Percentiles rank a stretch among this genome's conserved stretches.
Evolutionary conservation across 2,888 invertebrate genomes (phyloP).

Genomic region (Dorcus hopei): DNA sequence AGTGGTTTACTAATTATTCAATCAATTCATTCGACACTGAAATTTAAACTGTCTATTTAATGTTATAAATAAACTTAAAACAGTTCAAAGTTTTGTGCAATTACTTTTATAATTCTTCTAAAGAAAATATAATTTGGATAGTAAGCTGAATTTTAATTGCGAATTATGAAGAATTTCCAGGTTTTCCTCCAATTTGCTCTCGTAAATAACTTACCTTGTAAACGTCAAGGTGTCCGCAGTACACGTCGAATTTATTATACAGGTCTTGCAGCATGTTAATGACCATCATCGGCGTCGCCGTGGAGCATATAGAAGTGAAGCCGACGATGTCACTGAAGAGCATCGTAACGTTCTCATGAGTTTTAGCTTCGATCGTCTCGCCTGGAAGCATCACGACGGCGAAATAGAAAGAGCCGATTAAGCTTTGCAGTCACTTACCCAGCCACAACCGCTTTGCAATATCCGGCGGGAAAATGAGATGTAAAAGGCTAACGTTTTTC

Average conservation of each 20-base stretch:
- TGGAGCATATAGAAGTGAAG: constrained; percentile 93
- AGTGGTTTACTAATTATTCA: too few species aligned
- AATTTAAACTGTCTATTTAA: too few species aligned
- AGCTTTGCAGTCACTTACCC: constrained; percentile 57
- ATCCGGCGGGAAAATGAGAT: constrained; percentile 92
- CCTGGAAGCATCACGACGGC: constrained; percentile 53
- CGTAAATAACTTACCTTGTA: constrained; percentile 70
- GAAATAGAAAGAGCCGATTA: neutral
- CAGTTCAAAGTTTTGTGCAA: too few species aligned
- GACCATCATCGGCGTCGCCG: constrained; percentile 93
- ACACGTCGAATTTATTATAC: constrained; percentile 90
- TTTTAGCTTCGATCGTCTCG: constrained; percentile 88
- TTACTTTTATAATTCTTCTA: too few species aligned
- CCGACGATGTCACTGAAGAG: constrained; percentile 95
- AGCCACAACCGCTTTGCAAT: constrained; percentile 92
- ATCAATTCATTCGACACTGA: too few species aligned
- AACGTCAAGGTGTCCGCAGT: constrained; percentile 88
- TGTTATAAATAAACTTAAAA: too few species aligned
- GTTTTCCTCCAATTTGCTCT: neutral
- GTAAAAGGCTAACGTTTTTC: constrained; percentile 90
- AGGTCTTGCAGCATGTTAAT: constrained; percentile 91
- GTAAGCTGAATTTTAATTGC: too few species aligned
- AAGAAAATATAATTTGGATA: too few species aligned
- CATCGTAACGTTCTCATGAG: constrained; percentile 92
- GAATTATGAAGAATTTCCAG: neutral